These are phyloP conservation scores for Macaria notata DNA, from an alignment of 2,888 invertebrate species.

Conservation along the genomic window DNA sequence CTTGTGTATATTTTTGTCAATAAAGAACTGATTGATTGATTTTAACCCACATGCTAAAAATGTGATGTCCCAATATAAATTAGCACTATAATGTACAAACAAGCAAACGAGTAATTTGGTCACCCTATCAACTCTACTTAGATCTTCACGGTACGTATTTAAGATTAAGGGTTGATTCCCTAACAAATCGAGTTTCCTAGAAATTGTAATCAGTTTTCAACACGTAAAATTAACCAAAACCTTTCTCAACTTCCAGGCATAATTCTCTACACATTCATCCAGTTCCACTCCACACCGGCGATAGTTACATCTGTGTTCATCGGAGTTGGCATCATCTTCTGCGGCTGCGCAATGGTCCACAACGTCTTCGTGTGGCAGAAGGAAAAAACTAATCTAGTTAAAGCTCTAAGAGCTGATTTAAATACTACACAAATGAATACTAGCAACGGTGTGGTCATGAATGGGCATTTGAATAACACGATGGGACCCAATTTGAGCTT, in stretches of 20 bases:
- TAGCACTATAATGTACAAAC: too few relatives aligned
- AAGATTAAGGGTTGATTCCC: too few relatives aligned
- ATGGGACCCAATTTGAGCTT: conserved; percentile 65
- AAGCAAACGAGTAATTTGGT: too few relatives aligned
- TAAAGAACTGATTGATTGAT: too few relatives aligned
- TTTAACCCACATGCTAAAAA: too few relatives aligned
- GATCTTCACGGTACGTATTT: too few relatives aligned
- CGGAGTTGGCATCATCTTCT: conserved; percentile 94
- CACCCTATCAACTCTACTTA: too few relatives aligned
- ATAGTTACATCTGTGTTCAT: conserved; percentile 95
- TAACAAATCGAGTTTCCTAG: too few relatives aligned
- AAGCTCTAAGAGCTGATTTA: conserved; percentile 75
- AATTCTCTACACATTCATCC: conserved; percentile 95
- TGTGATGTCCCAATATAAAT: too few relatives aligned
- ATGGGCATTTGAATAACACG: conserved; percentile 71
- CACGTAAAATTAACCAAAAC: too few relatives aligned
- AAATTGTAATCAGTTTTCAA: too few relatives aligned
- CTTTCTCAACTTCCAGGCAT: conserved; percentile 84
- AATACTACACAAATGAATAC: conserved; percentile 55
- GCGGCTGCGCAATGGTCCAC: conserved; percentile 96
- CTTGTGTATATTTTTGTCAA: too few relatives aligned
- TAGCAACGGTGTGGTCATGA: conserved; percentile 66
- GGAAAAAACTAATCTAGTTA: conserved; percentile 92
- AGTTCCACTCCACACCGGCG: conserved; percentile 95
- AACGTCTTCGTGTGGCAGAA: conserved; percentile 97